phyloP scores from a whole-genome alignment of 2,113 vertebrate genomes.

The Phylloscopus trochilus region DNA sequence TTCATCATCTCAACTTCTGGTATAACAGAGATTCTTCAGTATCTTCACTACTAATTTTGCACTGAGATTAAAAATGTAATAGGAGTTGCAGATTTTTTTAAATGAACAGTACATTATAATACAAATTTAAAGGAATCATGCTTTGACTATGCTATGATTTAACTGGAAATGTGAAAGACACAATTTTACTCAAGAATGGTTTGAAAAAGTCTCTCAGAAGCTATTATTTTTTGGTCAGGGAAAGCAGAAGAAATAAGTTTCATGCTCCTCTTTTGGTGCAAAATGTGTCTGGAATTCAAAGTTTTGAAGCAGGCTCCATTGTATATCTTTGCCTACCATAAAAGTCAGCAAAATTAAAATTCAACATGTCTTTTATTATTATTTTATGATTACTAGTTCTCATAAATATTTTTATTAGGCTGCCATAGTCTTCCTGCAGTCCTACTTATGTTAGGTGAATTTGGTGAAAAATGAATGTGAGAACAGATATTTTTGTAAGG shows the following conservation, averaged over 20 bases:
- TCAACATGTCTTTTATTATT: neutral
- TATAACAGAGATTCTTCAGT: neutral
- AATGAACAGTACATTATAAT: neutral
- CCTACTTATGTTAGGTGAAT: neutral
- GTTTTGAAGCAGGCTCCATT: neutral
- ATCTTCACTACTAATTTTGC: neutral
- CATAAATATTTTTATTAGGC: neutral
- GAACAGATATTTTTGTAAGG: neutral
- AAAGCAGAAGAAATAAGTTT: neutral
- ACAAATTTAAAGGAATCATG: neutral
- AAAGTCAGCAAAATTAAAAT: neutral
- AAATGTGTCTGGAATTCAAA: neutral
- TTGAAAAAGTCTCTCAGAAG: neutral
- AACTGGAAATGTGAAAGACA: neutral
- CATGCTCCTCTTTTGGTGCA: neutral
- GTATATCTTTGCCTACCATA: neutral
- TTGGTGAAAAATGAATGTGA: neutral
- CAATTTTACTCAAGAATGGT: neutral
- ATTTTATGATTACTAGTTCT: conserved; percentile 13
- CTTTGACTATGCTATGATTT: neutral
- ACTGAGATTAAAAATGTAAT: neutral
- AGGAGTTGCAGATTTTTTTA: neutral
- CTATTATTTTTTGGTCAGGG: neutral
- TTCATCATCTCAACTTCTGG: neutral
- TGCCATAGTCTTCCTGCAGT: neutral